A percentile compares a stretch with the other conserved stretches of the same genome.
Conservation (phyloP, 2,888 invertebrate genomes). For the Buathra laborator region DNA sequence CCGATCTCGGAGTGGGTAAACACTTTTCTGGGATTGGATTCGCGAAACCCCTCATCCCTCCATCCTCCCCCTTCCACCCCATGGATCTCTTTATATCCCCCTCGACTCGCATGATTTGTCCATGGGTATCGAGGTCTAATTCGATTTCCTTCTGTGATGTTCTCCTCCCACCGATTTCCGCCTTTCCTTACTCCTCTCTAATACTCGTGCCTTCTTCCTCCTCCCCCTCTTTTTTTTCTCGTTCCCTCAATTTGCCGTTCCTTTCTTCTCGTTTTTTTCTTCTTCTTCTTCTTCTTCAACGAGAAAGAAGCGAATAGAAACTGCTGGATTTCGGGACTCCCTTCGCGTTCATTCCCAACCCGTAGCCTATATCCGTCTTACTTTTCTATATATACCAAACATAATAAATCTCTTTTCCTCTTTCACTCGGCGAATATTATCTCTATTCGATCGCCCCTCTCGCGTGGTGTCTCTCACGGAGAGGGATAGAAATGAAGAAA, state of each 20-base stretch:
- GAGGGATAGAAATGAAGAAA: constrained; percentile 18
- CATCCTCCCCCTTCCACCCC: background rate
- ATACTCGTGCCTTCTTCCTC: constrained; percentile 32
- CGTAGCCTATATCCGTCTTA: constrained; percentile 15
- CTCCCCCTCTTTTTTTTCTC: constrained; percentile 22
- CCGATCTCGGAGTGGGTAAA: constrained; percentile 67
- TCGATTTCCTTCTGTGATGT: constrained; percentile 67
- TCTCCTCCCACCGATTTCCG: constrained; percentile 37
- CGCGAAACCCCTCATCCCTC: constrained; percentile 48
- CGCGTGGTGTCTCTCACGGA: background rate
- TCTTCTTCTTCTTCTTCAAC: constrained; percentile 21
- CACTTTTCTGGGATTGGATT: constrained; percentile 75
- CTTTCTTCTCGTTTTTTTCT: constrained; percentile 34
- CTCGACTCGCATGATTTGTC: constrained; percentile 69
- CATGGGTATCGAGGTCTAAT: constrained; percentile 68
- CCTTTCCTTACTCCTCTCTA: constrained; percentile 34
- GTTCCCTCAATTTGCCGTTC: constrained; percentile 36
- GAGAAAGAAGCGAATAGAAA: constrained; percentile 34
- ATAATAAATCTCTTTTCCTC: constrained; percentile 65
- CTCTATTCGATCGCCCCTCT: constrained; percentile 43
- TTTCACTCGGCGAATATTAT: constrained; percentile 52
- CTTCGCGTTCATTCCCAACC: constrained; percentile 9
- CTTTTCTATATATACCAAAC: constrained; percentile 28
- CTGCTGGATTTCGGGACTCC: constrained; percentile 33
- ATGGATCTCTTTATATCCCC: constrained; percentile 43